Conservation (phyloP, 2,113 vertebrate species). For the Polyodon spathula region DNA sequence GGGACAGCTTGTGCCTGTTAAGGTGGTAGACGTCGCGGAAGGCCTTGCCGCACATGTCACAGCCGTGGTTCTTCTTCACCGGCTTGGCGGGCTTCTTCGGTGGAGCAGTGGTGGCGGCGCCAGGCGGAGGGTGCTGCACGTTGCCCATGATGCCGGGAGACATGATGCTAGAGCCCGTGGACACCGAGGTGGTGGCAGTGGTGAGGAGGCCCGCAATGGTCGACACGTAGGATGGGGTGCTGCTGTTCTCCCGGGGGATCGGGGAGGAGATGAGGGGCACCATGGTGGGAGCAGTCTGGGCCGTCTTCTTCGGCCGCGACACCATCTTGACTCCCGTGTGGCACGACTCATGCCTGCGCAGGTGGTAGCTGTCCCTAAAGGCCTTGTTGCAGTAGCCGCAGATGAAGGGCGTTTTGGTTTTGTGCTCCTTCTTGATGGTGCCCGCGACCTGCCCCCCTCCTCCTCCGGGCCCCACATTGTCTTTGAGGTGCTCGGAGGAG, state of each 20-base stretch:
- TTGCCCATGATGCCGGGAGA: conserved; percentile 45
- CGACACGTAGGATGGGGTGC: conserved; percentile 75
- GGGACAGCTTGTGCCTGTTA: conserved; percentile 94
- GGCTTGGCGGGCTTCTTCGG: conserved; percentile 88
- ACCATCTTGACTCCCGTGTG: conserved; percentile 97
- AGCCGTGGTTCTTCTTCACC: conserved; percentile 95
- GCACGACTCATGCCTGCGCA: conserved; percentile 91
- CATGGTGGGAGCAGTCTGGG: conserved; percentile 71
- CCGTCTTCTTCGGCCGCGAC: conserved; percentile 87
- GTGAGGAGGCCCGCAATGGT: conserved; percentile 89
- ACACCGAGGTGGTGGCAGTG: conserved; percentile 85
- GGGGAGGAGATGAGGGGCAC: conserved; percentile 85
- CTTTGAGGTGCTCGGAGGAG: conserved; percentile 83
- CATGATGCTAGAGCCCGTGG: conserved; percentile 54
- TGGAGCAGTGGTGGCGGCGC: conserved; percentile 57
- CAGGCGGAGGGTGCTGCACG: conserved; percentile 50
- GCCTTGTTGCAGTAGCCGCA: conserved; percentile 97
- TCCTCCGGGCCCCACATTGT: conserved; percentile 54
- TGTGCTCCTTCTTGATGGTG: conserved; percentile 84
- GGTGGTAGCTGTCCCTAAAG: conserved; percentile 96
- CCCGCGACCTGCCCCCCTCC: conserved; percentile 35
- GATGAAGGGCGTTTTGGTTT: conserved; percentile 93
- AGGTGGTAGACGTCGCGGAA: conserved; percentile 96
- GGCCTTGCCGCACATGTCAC: conserved; percentile 96
- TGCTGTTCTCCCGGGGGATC: conserved; percentile 77